Evolutionary conservation across 2,888 invertebrate genomes (phyloP), one percentile per base, ranked within the genome.

Genomic region (Plagodis dolabraria): DNA sequence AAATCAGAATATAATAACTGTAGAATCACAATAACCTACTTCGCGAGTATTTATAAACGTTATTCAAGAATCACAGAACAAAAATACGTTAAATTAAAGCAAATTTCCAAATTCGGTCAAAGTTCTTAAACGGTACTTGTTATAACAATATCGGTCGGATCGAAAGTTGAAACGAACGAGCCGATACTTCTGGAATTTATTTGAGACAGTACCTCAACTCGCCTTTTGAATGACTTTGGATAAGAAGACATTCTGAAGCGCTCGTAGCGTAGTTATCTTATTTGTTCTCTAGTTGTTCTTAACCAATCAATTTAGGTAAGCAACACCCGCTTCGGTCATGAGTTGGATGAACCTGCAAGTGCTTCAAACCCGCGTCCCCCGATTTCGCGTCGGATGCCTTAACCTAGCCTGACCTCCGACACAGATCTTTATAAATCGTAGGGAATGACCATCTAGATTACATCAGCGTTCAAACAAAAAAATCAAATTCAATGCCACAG

Each of bases 71-170:
- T 55, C 11, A 40, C 22, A 49, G 47, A 60, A 72, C 69, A 71
- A 70, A 66, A 64, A 62, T 65, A 63, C 55, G 36, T 75, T 69
- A 72, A 45, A 57, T 42, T 63, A 60, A 54, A 40, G 47, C 50
- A 47, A 74, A 69, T 48, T 71, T 66, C 60, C 33, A 43, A 46
- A 62, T 56, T 46, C 54, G 47, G 53, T 47, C 38, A 36, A 47
- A 60, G 60, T 63, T 45, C 60, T 57, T 51, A 51, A 58, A 61
- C 56, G 48, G 60, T 43, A 49, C 49, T 57, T 57, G 55, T 49
- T 53, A 61, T 61, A 57, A 61, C 61, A 61, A 57, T 57, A 57
- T 61, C 50, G 61, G 61, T 61, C 12, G 61, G 46, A 56, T 53
- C 60, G 56, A 48, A 61, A 61, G 38, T 53, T 57, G 34, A 57